Evolutionary conservation across 2,113 vertebrate species (phyloP), one percentile per base, ranked within the genome.

Genomic region (Oophaga pumilio): DNA sequence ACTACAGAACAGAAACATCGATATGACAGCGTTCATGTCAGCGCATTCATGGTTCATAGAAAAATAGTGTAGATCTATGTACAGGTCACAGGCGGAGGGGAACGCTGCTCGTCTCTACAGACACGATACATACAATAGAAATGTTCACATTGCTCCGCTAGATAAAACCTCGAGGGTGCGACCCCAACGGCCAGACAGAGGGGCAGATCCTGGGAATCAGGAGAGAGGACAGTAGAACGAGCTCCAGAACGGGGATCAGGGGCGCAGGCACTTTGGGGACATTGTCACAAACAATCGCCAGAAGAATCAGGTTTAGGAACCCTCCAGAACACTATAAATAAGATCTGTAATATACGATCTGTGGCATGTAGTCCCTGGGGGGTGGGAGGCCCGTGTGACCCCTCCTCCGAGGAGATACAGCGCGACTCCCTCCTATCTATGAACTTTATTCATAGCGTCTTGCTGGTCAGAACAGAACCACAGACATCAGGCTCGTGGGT

Each of bases 211-310:
- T 18, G 14, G 24, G 26, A 76, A 69, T 43, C 50, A 18, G 10
- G 82, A 78, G 91, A 90, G 88, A 69, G 90, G 78, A 84, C 90
- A 2, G 0, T 64, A 62, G 90, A 89, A 88, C 33, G 78, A 66
- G 53, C 86, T 90, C 4, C 0, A 50, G 79, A n/a, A 22, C 7
- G 20, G 33, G 57, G 2, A 62, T 82, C 5, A 28, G 26, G 69
- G 11, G 20, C 1, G 10, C 24, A 43, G 10, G 4, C 50, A 60
- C 22, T 17, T 15, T 4, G 7, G 18, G 24, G 18, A 26, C 9
- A n/a, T 6, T 5, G 28, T n/a, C 69, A 74, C 13, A 28, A 14
- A 28, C 22, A 1, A 7, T 24, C 6, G 28, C 7, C 6, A 15
- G 22, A 28, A 15, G 8, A 43, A 43, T 5, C 33, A 43, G 33